phyloP scores from a whole-genome alignment of 2,797 vertebrate species.

The Percopsis omiscomaycus region DNA sequence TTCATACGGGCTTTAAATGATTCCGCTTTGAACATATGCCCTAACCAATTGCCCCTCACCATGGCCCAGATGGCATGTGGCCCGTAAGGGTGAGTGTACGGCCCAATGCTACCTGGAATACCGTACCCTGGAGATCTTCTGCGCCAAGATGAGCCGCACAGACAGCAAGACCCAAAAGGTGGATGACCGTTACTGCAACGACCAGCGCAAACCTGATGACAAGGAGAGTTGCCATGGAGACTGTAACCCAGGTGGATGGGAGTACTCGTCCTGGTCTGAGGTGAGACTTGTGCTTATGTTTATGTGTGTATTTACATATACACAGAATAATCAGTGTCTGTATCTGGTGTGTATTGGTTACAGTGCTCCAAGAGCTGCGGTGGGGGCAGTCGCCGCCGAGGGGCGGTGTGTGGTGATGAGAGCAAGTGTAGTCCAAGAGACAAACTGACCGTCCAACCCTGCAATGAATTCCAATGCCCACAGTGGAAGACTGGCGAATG shows the following conservation, averaged over 20 bases:
- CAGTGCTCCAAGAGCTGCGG: constrained; percentile 96
- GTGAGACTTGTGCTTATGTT: constrained; percentile 65
- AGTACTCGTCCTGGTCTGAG: constrained; percentile 94
- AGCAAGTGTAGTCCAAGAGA: constrained; percentile 92
- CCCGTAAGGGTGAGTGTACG: constrained; percentile 89
- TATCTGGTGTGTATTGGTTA: constrained; percentile 23
- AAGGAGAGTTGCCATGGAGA: constrained; percentile 92
- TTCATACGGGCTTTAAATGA: too few relatives aligned
- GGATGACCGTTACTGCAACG: constrained; percentile 86
- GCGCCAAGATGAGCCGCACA: constrained; percentile 84
- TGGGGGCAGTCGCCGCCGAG: constrained; percentile 84
- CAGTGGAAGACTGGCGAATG: constrained; percentile 93
- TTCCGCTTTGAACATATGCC: neutral
- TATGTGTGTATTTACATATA: constrained; percentile 9
- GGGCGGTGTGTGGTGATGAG: constrained; percentile 88
- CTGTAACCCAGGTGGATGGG: constrained; percentile 91
- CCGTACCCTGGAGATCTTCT: constrained; percentile 89
- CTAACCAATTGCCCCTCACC: neutral
- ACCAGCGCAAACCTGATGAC: constrained; percentile 85
- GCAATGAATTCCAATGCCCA: constrained; percentile 91
- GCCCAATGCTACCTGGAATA: constrained; percentile 91
- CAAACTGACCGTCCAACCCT: constrained; percentile 85
- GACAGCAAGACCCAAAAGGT: constrained; percentile 90
- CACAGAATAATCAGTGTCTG: constrained; percentile 10
- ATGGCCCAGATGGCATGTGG: constrained; percentile 86